Evolutionary conservation across 2,113 vertebrate genomes (phyloP), one percentile per base, ranked within the genome.

Genomic region (Scytalopus superciliaris): DNA sequence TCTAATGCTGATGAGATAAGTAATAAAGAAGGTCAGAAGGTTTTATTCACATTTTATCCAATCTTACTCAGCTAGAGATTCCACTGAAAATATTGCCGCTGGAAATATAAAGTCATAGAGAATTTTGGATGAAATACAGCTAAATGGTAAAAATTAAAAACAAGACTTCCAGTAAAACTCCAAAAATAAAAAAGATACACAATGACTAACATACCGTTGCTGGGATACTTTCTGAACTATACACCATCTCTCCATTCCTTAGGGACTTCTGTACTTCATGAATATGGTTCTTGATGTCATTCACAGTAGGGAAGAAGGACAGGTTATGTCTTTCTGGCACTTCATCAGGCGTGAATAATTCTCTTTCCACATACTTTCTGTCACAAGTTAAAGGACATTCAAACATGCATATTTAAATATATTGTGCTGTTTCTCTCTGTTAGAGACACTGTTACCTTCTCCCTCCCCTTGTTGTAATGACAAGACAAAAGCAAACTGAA

Each of bases 261-360:
- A 98, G 89, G 27, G 98, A 97, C 89, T 98, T 98, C 95, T 98
- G 98, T 91, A 98, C 98, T 90, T 98, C 98, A 59, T 99, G 98
- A 91, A 99, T 98, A 93, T 99, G 98, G 96, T 99, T 99, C 97
- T 98, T 99, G 96, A 98, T 98, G 96, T 99, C 98, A 93, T 98
- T 99, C 95, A 99, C 98, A 85, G 98, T 99, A 60, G 98, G 98
- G 91, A 99, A 99, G 97, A 98, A 99, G 59, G 98, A 98, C 86
- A 99, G 97, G 74, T 99, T 99, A 93, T 99, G 98, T 95, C 98
- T 98, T 97, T 99, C 98, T 70, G 98, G 98, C 70, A 98, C 96
- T 86, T 98, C 98, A 83, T 99, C 98, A 59, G 98, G 97, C 33
- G 97, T 98, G 97, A 99, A 99, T 89, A 99, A 96, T 93, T 99